Evolutionary conservation across 2,113 vertebrate genomes (phyloP).

Genomic region (human (Homo sapiens)): DNA sequence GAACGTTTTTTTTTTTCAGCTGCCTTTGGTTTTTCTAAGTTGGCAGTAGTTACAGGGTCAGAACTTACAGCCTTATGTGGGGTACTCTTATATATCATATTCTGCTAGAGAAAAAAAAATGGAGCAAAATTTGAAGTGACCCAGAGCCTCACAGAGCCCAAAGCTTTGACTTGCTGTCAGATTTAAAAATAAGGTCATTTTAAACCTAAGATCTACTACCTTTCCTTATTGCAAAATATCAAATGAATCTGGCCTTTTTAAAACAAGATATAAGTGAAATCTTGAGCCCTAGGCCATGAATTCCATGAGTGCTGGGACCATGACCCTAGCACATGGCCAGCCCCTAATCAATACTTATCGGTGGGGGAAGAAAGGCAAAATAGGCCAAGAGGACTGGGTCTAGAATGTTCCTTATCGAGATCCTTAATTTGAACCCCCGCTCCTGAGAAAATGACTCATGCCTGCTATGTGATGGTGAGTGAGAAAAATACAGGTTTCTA

Average conservation of each 20-base stretch:
- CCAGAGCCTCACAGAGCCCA: background rate
- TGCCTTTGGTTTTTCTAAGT: background rate
- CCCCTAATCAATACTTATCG: background rate
- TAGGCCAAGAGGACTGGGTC: background rate
- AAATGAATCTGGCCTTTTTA: background rate
- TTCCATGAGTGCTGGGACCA: background rate
- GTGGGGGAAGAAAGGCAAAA: background rate
- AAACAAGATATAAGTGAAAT: background rate
- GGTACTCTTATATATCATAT: background rate
- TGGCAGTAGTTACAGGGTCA: background rate
- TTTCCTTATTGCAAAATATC: background rate
- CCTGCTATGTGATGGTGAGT: background rate
- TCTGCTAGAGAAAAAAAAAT: background rate
- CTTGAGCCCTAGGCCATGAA: background rate
- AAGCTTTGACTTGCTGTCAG: background rate
- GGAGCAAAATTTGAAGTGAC: background rate
- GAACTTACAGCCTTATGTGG: accelerated
- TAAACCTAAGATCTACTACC: background rate
- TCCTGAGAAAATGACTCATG: constrained; percentile 58
- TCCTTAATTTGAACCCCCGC: background rate
- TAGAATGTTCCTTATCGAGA: background rate
- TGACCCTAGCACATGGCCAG: background rate
- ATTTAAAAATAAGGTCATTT: background rate
- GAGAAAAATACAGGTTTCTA: background rate
- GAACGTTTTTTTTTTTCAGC: background rate